Conservation (phyloP, 2,888 invertebrate genomes). For the Craniophora ligustri region DNA sequence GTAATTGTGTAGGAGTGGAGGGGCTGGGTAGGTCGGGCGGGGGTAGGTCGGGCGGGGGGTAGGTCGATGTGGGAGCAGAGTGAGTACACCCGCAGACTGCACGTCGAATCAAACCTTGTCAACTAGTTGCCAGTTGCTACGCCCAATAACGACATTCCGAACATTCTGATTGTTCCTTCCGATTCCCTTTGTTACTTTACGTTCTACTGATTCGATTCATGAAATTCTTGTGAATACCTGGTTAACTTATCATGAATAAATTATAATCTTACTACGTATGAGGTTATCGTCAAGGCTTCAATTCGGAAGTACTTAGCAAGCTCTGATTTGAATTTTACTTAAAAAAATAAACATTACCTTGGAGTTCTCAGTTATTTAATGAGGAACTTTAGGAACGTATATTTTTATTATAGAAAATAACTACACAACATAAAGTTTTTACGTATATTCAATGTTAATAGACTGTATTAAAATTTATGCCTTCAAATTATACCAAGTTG, state of each 20-base stretch:
- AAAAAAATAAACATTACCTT: conserved; percentile 45
- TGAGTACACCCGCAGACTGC: conserved; percentile 27
- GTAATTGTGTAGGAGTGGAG: conserved; percentile 58
- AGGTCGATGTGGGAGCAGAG: not conserved
- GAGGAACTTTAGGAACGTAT: conserved; percentile 38
- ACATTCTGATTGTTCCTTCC: conserved; percentile 11
- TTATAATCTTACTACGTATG: conserved; percentile 21
- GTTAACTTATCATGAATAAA: conserved; percentile 19
- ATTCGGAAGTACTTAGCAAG: conserved; percentile 38
- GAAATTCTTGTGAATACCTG: conserved; percentile 2
- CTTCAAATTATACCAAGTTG: conserved; percentile 17
- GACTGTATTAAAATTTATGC: conserved; percentile 36
- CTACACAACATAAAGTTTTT: conserved; percentile 33
- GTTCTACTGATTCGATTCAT: conserved; percentile 12
- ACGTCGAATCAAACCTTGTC: conserved; percentile 32
- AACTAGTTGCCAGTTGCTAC: conserved; percentile 24
- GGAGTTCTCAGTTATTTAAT: conserved; percentile 36
- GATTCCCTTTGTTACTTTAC: conserved; percentile 23
- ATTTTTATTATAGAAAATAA: conserved; percentile 46
- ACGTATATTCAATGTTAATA: conserved; percentile 44
- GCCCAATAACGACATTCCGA: conserved; percentile 9
- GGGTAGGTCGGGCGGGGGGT: not conserved
- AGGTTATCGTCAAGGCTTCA: conserved; percentile 46
- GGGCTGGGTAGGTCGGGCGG: conserved; percentile 12
- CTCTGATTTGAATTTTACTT: conserved; percentile 41